Evolutionary conservation across 2,888 invertebrate genomes (phyloP).

Genomic region (Scaptodrosophila latifasciaeformis): DNA sequence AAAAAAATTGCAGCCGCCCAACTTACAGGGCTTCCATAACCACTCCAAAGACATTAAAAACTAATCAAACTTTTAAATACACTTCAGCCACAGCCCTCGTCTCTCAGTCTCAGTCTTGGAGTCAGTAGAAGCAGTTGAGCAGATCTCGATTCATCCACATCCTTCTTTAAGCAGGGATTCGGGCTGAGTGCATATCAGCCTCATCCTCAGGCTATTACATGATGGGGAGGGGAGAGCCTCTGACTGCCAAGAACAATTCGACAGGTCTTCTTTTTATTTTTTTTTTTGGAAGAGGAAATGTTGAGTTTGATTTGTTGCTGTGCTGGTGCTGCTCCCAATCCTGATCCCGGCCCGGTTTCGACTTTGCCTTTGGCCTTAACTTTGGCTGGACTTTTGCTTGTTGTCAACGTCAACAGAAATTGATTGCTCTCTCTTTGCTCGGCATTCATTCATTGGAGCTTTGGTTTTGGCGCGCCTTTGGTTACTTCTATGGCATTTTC

Average conservation of each 20-base stretch:
- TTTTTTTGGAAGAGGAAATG: constrained; percentile 47
- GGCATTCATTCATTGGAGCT: constrained; percentile 12
- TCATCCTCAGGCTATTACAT: too few relatives aligned
- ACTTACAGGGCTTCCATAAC: constrained; percentile 21
- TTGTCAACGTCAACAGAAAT: constrained; percentile 69
- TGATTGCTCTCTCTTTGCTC: constrained; percentile 44
- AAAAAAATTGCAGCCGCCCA: not conserved
- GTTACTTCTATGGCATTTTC: constrained; percentile 69
- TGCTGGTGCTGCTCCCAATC: constrained; percentile 9
- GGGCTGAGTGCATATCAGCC: too few relatives aligned
- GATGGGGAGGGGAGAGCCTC: constrained; percentile 2
- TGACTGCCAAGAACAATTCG: constrained; percentile 44
- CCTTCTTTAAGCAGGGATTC: too few relatives aligned
- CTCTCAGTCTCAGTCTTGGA: not conserved
- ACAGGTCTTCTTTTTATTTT: constrained; percentile 60
- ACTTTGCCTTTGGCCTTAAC: constrained; percentile 49
- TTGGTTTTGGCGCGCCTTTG: constrained; percentile 26
- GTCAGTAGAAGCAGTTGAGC: not conserved
- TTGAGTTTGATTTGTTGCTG: constrained; percentile 64
- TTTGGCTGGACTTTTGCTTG: constrained; percentile 66
- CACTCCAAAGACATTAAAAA: constrained; percentile 60
- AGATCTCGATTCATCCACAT: too few relatives aligned
- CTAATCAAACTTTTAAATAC: constrained; percentile 70
- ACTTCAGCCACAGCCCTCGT: constrained; percentile 66
- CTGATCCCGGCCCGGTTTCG: not conserved